Percentiles rank a stretch among this genome's conserved stretches.
Evolutionary conservation across 2,888 invertebrate species (phyloP).

Genomic region (Minunthozetes semirufus): DNA sequence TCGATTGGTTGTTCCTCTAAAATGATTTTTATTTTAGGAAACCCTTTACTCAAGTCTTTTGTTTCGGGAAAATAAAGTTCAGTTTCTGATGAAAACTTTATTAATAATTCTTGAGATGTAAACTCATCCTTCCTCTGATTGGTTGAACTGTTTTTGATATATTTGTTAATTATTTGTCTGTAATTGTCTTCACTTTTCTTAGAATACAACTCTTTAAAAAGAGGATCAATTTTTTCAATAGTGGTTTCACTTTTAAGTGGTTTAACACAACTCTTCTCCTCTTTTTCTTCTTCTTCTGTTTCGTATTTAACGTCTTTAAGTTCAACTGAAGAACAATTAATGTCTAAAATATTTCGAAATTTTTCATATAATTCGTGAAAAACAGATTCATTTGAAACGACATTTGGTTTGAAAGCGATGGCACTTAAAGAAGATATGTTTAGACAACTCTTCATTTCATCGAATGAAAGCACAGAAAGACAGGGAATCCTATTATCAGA

Average conservation of each 20-base stretch:
- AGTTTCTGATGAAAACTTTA: not conserved
- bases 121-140: not conserved
- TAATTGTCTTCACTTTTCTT: slow-evolving; percentile 20
- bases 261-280: not conserved
- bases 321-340: not conserved
- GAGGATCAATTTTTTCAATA: not conserved
- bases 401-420: slow-evolving; percentile 17
- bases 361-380: slow-evolving; percentile 19
- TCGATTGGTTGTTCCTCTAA: slow-evolving; percentile 1
- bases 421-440: slow-evolving; percentile 25
- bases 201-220: not conserved
- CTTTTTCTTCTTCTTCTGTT: not conserved
- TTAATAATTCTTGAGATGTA: not conserved
- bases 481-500: not conserved
- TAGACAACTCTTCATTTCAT: not conserved
- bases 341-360: not conserved
- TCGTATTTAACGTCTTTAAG: not conserved
- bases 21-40: not conserved
- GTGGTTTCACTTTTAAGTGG: not conserved
- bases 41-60: not conserved
- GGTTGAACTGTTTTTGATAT: not conserved
- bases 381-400: not conserved
- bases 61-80: slow-evolving; percentile 9
- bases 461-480: not conserved
- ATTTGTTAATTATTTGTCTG: not conserved